Base-by-base conservation (phyloP, 2,797 vertebrate species). In the Enteromius paludinosus region DNA sequence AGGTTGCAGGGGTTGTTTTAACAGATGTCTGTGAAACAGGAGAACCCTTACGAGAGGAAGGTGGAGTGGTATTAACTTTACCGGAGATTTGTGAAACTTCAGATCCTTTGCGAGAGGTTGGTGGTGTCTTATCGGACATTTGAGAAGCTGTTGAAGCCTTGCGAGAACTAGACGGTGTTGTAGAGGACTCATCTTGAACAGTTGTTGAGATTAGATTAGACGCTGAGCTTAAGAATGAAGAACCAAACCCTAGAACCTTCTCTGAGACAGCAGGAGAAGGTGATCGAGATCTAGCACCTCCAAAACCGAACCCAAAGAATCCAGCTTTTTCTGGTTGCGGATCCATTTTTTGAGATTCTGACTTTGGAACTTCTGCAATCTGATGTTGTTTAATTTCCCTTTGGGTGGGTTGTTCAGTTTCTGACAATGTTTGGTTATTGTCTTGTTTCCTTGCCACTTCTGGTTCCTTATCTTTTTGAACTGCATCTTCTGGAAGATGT, bases 171-270 rank as follows among this genome's bases (percentile, higher is more conserved):
- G 91, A 86, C 79, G 86, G 87, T 85, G 91, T 90, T 6, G 93
- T 94, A 28, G 95, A 92, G 2, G 92, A 93, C 85, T 95, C 95
- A 85, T 95, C 95, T 68, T 96, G 95, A 52, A 93, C 89, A 0
- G 93, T 91, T 82, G 96, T 94, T 41, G 95, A 94, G 84, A 96
- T 96, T 81, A 96, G 92, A 92, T 87, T 96, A 0, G 96, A 96
- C 12, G 96, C 95, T 82, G 96, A 95, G 84, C 92, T 96, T 68
- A 96, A 95, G 86, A 96, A 92, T 0, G 96, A 96, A 45, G 95
- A 96, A 85, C 97, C 97, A 93, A 98, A 99, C 68, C 97, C 97
- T 84, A 97, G 92, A 82, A 98, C 95, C 75, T 96, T 98, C 25
- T 96, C 97, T 35, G 92, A 90, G 66, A 92, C 90, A n/a, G 89